Evolutionary conservation across 1,140 invertebrate genomes (phyloP).

Genomic region (Drosophila rufa): DNA sequence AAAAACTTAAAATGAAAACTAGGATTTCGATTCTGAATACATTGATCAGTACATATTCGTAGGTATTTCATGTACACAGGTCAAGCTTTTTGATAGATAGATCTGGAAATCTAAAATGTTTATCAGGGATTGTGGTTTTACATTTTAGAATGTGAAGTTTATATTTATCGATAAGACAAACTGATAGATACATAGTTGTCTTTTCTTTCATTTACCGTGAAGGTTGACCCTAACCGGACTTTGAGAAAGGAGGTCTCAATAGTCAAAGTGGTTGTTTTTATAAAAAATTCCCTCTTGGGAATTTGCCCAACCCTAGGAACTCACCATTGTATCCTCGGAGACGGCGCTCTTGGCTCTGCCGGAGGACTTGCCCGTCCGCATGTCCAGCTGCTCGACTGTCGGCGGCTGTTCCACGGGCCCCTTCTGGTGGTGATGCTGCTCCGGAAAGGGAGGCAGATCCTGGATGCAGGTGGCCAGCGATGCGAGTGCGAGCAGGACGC

Average conservation of each 20-base stretch:
- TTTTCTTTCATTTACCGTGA: no score
- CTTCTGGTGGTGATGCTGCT: constrained; percentile 29
- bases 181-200: no score
- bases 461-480: constrained; percentile 7
- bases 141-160: neutral
- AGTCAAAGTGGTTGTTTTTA: neutral
- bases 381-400: constrained; percentile 14
- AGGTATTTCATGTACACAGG: neutral
- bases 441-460: constrained; percentile 15
- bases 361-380: constrained; percentile 2
- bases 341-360: constrained; percentile 25
- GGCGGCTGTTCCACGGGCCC: neutral
- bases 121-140: no score
- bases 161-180: neutral
- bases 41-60: neutral
- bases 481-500: constrained; percentile 10
- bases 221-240: no score
- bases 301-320: constrained; percentile 5
- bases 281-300: neutral
- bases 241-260: neutral
- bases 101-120: no score
- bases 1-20: neutral
- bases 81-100: neutral
- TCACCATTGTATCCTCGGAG: constrained; percentile 65
- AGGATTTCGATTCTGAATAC: neutral